Conservation (phyloP, 1,140 invertebrate species). For the Drosophila kepulauana region DNA sequence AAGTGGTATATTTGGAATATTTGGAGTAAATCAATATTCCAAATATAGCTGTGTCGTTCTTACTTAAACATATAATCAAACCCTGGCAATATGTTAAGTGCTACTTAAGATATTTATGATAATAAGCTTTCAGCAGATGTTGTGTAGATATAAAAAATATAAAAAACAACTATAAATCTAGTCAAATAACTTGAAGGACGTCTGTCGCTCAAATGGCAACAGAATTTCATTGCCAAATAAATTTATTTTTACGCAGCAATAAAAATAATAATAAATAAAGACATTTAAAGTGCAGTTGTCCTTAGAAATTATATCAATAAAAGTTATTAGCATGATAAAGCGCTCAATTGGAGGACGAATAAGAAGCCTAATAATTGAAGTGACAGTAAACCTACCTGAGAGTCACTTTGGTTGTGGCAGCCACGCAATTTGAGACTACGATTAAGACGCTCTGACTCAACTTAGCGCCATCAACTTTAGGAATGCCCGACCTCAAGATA, state of each 20-base stretch:
- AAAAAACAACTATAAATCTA: not conserved
- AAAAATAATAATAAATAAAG: not conserved
- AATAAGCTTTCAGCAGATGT: too few species aligned
- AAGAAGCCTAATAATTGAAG: not conserved
- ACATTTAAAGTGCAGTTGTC: constrained; percentile 9
- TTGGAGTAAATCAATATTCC: too few species aligned
- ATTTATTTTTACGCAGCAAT: not conserved
- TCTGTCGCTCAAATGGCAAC: not conserved
- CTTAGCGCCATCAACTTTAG: not conserved
- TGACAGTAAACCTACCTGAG: not conserved
- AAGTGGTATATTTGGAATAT: too few species aligned
- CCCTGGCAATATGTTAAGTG: too few species aligned
- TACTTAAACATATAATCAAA: too few species aligned
- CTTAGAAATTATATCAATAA: constrained; percentile 12
- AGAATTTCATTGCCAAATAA: not conserved
- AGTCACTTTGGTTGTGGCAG: not conserved
- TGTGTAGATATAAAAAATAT: too few species aligned
- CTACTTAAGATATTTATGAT: too few species aligned
- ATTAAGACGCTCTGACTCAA: constrained; percentile 15
- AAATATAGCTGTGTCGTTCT: too few species aligned
- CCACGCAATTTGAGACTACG: not conserved
- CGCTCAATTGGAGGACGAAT: not conserved
- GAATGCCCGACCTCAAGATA: not conserved
- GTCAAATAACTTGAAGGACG: not conserved
- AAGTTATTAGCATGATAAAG: not conserved